phyloP scores from a whole-genome alignment of 2,113 vertebrate genomes.

The Pseudopipra pipra region DNA sequence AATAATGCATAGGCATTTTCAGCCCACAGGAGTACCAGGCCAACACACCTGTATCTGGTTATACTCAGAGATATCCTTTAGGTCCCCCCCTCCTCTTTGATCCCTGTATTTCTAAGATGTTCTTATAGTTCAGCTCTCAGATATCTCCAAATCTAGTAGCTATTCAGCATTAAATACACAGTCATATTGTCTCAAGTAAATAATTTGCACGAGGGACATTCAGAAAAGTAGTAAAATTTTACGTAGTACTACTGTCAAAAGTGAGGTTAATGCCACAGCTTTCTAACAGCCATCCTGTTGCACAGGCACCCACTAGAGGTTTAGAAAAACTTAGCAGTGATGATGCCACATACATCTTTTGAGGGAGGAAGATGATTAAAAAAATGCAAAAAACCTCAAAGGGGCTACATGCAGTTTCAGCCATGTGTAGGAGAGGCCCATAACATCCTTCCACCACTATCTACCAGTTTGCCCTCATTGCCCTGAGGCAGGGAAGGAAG shows the following conservation, averaged over 20 bases:
- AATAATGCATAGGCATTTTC: background rate
- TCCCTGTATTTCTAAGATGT: background rate
- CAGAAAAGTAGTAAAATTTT: background rate
- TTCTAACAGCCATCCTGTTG: background rate
- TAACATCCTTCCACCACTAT: background rate
- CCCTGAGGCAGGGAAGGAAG: background rate
- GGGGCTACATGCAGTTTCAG: background rate
- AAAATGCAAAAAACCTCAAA: background rate
- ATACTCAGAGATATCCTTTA: background rate
- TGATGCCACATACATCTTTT: background rate
- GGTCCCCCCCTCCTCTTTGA: background rate
- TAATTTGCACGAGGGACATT: background rate
- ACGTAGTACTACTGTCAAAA: background rate
- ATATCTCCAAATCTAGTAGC: background rate
- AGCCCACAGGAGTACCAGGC: background rate
- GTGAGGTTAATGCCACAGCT: background rate
- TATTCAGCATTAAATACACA: background rate
- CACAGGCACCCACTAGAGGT: background rate
- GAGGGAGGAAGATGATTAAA: background rate
- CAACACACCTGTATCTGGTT: background rate
- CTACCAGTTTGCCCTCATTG: background rate
- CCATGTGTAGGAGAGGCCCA: background rate
- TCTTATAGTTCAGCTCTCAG: background rate
- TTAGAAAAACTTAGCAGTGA: background rate
- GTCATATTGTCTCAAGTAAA: background rate